Percentiles rank a stretch among this genome's conserved stretches.
Conservation (phyloP, 92 coral and sea anemone genomes). For the Umimayanthus kanabou region DNA sequence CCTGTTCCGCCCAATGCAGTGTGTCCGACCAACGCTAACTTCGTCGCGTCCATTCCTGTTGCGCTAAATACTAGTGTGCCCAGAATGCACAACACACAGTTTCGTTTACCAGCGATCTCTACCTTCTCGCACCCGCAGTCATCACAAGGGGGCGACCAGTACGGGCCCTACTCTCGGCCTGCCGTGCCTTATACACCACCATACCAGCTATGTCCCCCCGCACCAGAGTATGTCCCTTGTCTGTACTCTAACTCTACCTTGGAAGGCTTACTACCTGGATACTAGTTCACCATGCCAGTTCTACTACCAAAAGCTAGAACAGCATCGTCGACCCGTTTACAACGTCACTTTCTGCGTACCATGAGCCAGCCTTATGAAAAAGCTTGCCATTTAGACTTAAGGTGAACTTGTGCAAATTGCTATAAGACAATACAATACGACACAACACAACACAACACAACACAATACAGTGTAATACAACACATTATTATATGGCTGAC, state of each 20-base stretch:
- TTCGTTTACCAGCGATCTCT: constrained; percentile 29
- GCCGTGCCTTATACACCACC: constrained; percentile 26
- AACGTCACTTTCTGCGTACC: not conserved
- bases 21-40: constrained; percentile 35
- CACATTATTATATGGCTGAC: no score
- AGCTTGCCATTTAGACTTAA: no score
- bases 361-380: no score
- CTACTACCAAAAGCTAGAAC: not conserved
- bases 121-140: constrained; percentile 25
- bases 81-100: constrained; percentile 28
- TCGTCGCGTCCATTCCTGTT: constrained; percentile 25
- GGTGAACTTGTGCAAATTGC: no score
- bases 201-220: constrained; percentile 28
- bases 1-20: constrained; percentile 37
- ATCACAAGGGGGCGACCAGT: constrained; percentile 24
- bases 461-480: no score
- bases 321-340: not conserved
- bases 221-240: constrained; percentile 29
- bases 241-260: constrained; percentile 25
- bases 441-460: no score
- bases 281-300: not conserved
- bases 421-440: no score
- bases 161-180: constrained; percentile 33
- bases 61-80: constrained; percentile 16
- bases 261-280: constrained; percentile 35